Evolutionary conservation across 2,888 invertebrate genomes (phyloP).

Genomic region (Lampropteryx suffumata): DNA sequence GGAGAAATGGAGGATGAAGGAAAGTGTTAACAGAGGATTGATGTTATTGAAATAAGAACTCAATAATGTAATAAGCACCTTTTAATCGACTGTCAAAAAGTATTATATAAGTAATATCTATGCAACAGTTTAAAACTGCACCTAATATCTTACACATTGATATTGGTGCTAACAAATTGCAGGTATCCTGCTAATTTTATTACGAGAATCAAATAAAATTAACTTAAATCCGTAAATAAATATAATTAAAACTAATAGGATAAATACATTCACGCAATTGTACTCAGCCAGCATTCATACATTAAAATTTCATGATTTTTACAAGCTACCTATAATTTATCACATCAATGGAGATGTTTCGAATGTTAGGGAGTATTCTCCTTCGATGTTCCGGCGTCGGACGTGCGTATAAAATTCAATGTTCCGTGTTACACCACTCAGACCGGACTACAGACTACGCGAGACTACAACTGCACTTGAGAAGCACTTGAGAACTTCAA

Average conservation of each 20-base stretch:
- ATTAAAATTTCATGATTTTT: constrained; percentile 54
- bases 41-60: constrained; percentile 1
- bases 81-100: constrained; percentile 77
- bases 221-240: constrained; percentile 64
- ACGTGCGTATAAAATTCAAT: constrained; percentile 19
- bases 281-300: constrained; percentile 60
- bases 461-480: constrained; percentile 6
- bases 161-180: constrained; percentile 62
- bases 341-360: constrained; percentile 42
- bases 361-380: constrained; percentile 29
- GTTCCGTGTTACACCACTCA: constrained; percentile 15
- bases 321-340: constrained; percentile 55
- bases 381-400: constrained; percentile 33
- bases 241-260: constrained; percentile 72
- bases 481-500: background rate
- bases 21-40: too few species aligned
- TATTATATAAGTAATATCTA: constrained; percentile 72
- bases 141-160: constrained; percentile 56
- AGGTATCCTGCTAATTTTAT: constrained; percentile 55
- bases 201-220: constrained; percentile 58
- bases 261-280: constrained; percentile 76
- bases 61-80: constrained; percentile 69
- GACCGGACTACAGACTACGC: constrained; percentile 5
- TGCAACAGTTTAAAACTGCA: constrained; percentile 59
- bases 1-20: too few species aligned